Evolutionary conservation across 2,888 invertebrate genomes (phyloP), one percentile per base, ranked within the genome.

Genomic region (Megaustenia siamemsis): DNA sequence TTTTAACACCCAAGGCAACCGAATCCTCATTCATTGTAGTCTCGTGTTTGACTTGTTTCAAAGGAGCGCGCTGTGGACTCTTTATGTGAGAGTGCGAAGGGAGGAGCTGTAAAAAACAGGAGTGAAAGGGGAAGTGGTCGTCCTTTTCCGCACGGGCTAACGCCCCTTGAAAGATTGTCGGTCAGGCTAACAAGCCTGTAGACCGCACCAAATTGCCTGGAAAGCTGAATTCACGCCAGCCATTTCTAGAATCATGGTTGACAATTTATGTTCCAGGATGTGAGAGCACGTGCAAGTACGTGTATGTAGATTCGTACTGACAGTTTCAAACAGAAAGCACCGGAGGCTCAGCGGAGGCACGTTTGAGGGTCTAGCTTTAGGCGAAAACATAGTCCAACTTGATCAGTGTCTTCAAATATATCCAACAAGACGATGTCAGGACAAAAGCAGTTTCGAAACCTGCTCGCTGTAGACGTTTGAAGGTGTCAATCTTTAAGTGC

Each of bases 121-220:
- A 75, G 21, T 82, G 82, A 82, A 82, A 82, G 75, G 82, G 63
- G 40, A 82, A 82, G 82, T 82, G 73, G 73, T 82, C 82, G 40
- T 40, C 56, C 43, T 71, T 28, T 60, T 43, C 60, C 60, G n/a
- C 82, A 60, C 28, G 71, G 71, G 12, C 60, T 71, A 38, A 73
- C 40, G 43, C 60, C 56, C 40, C 45, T n/a, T 77, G 77, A 80
- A 80, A 40, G 18, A 66, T 53, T 80, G 69, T 45, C 68, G 45
- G 0, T 24, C 35, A 49, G 53, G 28, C 35, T 80, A 49, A 80
- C 80, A 69, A 49, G 49, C 24, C 21, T 49, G 63, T 69, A 43
- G 68, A 38, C 35, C 38, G 35, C 38, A 35, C 49, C 32, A 53
- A 69, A 45, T 79, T 79, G 68, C 3, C 43, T 12, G 43, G n/a